Base-by-base conservation (phyloP, 2,113 vertebrate species). In the Piprites chloris region DNA sequence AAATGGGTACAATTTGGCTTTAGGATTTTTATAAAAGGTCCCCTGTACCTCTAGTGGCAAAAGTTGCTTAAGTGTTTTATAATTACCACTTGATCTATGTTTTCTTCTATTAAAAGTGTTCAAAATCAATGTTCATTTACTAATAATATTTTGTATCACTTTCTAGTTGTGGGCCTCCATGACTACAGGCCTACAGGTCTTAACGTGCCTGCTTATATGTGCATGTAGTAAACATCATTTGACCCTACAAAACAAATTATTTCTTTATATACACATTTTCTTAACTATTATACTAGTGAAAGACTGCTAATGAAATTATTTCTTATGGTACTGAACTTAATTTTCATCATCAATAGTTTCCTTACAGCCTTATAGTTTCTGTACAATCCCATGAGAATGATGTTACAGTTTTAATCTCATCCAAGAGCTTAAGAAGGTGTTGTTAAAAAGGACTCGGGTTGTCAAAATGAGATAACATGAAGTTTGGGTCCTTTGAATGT, bases 401-500 rank as follows among this genome's bases (percentile, higher is more conserved):
- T 72, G 14, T 4, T 85, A 76, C 14, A 87, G 27, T 71, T 95
- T 95, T 86, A 78, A 71, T 87, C 78, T 76, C 81, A 89, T 55
- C 75, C 23, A 65, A 66, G 44, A 78, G 7, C 35, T 74, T 85
- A 95, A 92, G 59, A 85, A 85, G 33, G n/a, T 42, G 39, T 62
- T 89, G 23, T 47, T 81, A 37, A 75, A 83, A 89, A 52, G 68
- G 44, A 83, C 67, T 93, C 33, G 46, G 35, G 90, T 32, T 92
- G 93, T 89, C 7, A 4, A 95, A 96, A 91, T 37, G 20, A 95
- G 47, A 95, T 90, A 95, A 76, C 41, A 92, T 83, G 65, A 76
- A 89, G 65, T 95, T 96, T 93, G 73, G 67, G 59, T 89, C 94
- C 72, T 85, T 96, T 90, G 58, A 96, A 96, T 96, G 92, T 96